Evolutionary conservation across 2,888 invertebrate genomes (phyloP).

Genomic region (Ectemnius cavifrons): DNA sequence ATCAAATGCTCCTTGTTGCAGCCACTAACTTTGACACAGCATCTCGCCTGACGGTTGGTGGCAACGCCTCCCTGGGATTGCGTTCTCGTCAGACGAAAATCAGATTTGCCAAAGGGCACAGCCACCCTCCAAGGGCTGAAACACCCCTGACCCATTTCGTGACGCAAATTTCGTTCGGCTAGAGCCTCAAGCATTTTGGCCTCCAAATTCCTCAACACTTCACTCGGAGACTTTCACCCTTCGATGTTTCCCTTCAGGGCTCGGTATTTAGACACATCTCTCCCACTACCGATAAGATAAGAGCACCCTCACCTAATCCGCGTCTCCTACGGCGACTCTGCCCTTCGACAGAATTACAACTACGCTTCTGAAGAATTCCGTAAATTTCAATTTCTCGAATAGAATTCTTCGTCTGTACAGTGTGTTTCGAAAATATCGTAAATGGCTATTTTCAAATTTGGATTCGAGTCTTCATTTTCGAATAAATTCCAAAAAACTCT

Average conservation of each 20-base stretch:
- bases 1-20: too few species aligned
- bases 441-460: too few species aligned
- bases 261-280: constrained; percentile 67
- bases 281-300: constrained; percentile 17
- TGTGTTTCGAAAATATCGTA: too few species aligned
- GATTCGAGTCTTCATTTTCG: too few species aligned
- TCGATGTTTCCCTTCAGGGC: constrained; percentile 52
- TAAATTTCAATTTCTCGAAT: too few species aligned
- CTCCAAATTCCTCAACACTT: constrained; percentile 67
- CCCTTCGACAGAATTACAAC: neutral
- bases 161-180: constrained; percentile 67
- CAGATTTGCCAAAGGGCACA: constrained; percentile 50
- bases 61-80: constrained; percentile 25
- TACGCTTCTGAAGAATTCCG: too few species aligned
- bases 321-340: neutral
- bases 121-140: constrained; percentile 33
- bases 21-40: too few species aligned
- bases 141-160: constrained; percentile 69
- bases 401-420: too few species aligned
- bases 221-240: constrained; percentile 50
- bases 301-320: neutral
- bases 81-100: constrained; percentile 49
- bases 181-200: constrained; percentile 56
- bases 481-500: too few species aligned
- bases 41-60: too few species aligned